Evolutionary conservation across 2,888 invertebrate species (phyloP), one percentile per base, ranked within the genome.

Genomic region (Chloromyia formosa): DNA sequence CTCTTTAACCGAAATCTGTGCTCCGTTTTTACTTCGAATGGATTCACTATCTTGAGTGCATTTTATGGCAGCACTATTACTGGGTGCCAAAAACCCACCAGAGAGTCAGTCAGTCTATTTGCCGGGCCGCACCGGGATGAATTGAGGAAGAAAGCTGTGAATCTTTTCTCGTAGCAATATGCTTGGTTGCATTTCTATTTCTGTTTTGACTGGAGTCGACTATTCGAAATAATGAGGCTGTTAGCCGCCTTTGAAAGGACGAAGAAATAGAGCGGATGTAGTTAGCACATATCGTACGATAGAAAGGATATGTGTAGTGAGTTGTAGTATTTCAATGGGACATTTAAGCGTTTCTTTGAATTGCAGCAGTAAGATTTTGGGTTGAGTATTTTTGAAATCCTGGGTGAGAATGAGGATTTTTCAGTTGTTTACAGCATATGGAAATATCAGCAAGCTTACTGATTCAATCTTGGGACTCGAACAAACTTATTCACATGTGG

Each of bases 201-300:
- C 27, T 35, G 7, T 35, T 35, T 35, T 35, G 27, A 35, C 27
- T 35, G 27, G 7, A 35, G 27, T 35, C 27, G 49, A 49, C 66
- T 66, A 23, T 66, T 49, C 66, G 49, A 49, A 66, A 66, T 66
- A 66, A 66, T 66, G 66, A 66, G 66, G 66, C 45, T 66, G 45
- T 66, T 49, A 66, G 66, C 18, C 16, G 20, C 66, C 16, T 66
- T 16, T 45, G 49, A 66, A 66, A 66, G 16, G 49, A 14, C 7
- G 7, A 35, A 49, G 45, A 49, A 49, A 66, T 66, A 22, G 45
- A 14, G 23, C 27, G 45, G 45, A 66, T 66, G 23, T 49, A 49
- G 66, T 49, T 45, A 66, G 9, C 66, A 61, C 35, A 35, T 20
- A 42, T 66, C 49, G 2, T 35, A 35, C 27, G 27, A 35, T 35